Conservation (phyloP, 1,140 invertebrate species). For the Phymastichus coffea region DNA sequence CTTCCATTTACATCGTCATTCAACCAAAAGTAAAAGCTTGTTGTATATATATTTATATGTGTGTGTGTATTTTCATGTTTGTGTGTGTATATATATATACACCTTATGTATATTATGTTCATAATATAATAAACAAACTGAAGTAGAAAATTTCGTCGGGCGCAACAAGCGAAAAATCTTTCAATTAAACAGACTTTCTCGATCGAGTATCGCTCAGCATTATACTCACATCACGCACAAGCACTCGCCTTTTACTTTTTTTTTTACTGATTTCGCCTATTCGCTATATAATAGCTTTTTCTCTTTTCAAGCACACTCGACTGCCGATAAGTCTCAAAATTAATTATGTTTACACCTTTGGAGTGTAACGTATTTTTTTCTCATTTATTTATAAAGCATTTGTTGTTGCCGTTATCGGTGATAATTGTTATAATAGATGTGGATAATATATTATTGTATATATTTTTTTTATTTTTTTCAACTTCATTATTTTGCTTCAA, state of each 20-base stretch:
- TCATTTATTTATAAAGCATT: no score
- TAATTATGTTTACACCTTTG: not conserved
- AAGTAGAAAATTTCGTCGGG: not conserved
- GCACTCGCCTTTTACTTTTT: no score
- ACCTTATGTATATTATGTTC: not conserved
- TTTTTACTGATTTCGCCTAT: no score
- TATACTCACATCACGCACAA: no score
- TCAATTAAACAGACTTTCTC: not conserved
- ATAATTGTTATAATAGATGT: no score
- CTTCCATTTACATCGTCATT: constrained; percentile 25
- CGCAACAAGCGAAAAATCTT: not conserved
- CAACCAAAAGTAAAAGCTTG: constrained; percentile 29
- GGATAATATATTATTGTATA: no score
- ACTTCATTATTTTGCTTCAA: no score
- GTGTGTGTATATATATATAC: constrained; percentile 7
- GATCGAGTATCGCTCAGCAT: not conserved
- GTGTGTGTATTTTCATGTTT: constrained; percentile 15
- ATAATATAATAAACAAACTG: not conserved
- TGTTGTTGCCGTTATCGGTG: no score
- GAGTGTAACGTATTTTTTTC: no score
- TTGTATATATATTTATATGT: constrained; percentile 1
- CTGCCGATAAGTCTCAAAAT: not conserved
- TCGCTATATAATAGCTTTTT: not conserved
- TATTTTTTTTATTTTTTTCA: no score
- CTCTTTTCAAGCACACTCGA: not conserved